Conservation (phyloP, 1,140 invertebrate species). For the Drosophila punjabiensis region DNA sequence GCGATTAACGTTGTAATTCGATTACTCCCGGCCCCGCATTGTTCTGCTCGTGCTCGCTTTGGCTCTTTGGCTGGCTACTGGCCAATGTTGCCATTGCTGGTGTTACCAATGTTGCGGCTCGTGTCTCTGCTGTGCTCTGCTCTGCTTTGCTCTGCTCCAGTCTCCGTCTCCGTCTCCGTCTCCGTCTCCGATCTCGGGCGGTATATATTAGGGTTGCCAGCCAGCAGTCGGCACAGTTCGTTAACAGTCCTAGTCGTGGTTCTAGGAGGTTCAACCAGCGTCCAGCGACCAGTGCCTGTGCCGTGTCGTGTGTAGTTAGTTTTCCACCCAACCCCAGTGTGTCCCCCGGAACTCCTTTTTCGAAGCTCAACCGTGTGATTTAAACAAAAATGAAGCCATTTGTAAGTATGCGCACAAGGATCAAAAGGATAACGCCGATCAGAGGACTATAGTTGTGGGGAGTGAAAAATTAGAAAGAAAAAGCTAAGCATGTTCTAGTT, state of each 20-base stretch:
- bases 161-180: slow-evolving; percentile 30
- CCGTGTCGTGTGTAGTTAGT: slow-evolving; percentile 65
- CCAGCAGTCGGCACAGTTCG: slow-evolving; percentile 83
- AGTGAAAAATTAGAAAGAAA: not conserved
- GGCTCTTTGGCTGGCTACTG: slow-evolving; percentile 39
- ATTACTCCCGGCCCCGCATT: slow-evolving; percentile 76
- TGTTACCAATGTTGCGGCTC: slow-evolving; percentile 35
- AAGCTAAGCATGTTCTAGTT: not conserved
- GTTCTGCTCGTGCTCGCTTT: slow-evolving; percentile 74
- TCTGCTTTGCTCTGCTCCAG: slow-evolving; percentile 20
- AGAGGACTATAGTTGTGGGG: not conserved
- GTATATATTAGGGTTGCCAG: slow-evolving; percentile 83
- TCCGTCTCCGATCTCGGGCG: slow-evolving; percentile 43
- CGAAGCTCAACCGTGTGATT: slow-evolving; percentile 65
- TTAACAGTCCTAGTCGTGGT: slow-evolving; percentile 85
- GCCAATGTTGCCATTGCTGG: slow-evolving; percentile 32
- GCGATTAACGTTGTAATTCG: slow-evolving; percentile 80
- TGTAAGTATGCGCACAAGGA: slow-evolving; percentile 60
- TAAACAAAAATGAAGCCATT: slow-evolving; percentile 76
- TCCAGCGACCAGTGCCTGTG: slow-evolving; percentile 61
- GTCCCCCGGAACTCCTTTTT: slow-evolving; percentile 31
- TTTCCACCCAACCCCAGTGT: slow-evolving; percentile 39
- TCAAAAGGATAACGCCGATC: slow-evolving; percentile 32
- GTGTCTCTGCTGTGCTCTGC: slow-evolving; percentile 29
- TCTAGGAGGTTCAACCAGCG: slow-evolving; percentile 85